Evolutionary conservation across 2,113 vertebrate species (phyloP).

Genomic region (Microcebus tavaratra): DNA sequence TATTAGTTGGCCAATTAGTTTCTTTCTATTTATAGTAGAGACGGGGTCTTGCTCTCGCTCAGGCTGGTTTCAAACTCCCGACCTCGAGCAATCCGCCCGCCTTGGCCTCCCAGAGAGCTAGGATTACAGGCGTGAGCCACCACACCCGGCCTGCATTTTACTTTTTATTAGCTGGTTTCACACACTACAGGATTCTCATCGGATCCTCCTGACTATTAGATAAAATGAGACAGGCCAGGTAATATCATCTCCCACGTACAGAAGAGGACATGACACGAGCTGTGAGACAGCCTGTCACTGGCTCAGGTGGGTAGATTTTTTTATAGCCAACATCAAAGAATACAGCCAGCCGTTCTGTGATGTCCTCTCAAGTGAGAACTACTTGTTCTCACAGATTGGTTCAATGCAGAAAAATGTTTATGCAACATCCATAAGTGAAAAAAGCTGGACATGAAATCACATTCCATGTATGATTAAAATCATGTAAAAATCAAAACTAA

Average conservation of each 20-base stretch:
- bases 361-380: neutral
- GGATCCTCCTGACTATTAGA: neutral
- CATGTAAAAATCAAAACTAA: neutral
- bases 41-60: too few species aligned
- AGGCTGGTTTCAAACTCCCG: too few species aligned
- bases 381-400: neutral
- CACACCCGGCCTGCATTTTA: neutral
- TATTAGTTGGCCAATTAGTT: too few species aligned
- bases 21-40: too few species aligned
- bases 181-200: neutral
- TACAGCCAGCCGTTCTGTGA: too few species aligned
- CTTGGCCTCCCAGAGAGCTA: too few species aligned
- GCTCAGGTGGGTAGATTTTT: neutral
- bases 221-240: neutral
- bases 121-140: too few species aligned
- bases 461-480: neutral
- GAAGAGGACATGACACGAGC: neutral
- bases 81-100: too few species aligned
- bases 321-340: neutral
- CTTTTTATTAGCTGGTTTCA: neutral
- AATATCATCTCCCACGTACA: accelerated
- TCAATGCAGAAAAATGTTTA: neutral
- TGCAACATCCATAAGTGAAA: neutral
- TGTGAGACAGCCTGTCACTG: neutral
- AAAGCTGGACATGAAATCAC: neutral